These are phyloP conservation scores for Caradrina kadenii DNA, from an alignment of 2,888 invertebrate species.

Conservation along the genomic window DNA sequence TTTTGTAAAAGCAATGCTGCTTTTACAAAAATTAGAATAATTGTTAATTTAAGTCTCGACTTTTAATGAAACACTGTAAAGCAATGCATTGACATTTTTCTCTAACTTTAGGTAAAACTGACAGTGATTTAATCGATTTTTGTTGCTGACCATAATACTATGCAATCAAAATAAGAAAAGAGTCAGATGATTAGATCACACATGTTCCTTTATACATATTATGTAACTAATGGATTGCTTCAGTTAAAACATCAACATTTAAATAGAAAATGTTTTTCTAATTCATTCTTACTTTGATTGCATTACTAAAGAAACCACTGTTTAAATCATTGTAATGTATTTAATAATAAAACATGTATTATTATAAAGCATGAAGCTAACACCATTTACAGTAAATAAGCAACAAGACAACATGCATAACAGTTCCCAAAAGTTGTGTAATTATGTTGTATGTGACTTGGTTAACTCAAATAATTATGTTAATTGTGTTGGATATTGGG, in stretches of 20 bases:
- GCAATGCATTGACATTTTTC: no score
- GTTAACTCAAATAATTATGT: slow-evolving; percentile 7
- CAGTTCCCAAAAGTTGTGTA: slow-evolving; percentile 6
- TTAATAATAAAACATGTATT: background rate
- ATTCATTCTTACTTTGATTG: slow-evolving; percentile 6
- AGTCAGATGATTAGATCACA: no score
- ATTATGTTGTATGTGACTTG: background rate
- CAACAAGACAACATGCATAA: slow-evolving; percentile 16
- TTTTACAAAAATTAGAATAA: no score
- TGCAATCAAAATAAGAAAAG: slow-evolving; percentile 21
- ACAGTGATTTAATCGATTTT: background rate
- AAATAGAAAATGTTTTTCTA: no score
- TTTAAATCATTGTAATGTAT: background rate
- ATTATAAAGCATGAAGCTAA: background rate
- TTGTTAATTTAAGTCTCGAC: no score
- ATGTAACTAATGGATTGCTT: no score
- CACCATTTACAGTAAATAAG: slow-evolving; percentile 13
- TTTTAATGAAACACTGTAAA: no score
- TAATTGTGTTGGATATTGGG: slow-evolving; percentile 32
- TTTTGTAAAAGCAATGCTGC: no score
- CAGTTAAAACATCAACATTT: no score
- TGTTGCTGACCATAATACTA: slow-evolving; percentile 4
- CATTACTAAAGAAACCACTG: background rate
- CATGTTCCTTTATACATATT: no score
- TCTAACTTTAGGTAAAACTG: no score